Evolutionary conservation across 2,888 invertebrate species (phyloP), one percentile per base, ranked within the genome.

Genomic region (Ischnus inquisitorius): DNA sequence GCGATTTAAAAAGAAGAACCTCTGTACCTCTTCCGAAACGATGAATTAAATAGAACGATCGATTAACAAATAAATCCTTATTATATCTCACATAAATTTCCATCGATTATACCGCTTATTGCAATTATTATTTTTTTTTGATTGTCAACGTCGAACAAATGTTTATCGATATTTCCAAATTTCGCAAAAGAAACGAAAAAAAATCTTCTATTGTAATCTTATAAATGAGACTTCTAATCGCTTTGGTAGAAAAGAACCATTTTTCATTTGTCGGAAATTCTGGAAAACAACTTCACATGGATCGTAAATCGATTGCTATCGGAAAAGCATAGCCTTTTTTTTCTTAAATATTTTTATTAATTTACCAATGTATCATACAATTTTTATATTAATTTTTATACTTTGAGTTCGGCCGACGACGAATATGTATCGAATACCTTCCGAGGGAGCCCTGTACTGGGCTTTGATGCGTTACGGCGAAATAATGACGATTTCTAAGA

Each of bases 401-500:
- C n/a, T 12, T 5, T n/a, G 3, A 3, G 5, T 48, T 16, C n/a
- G 1, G 2, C 12, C 3, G 3, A 3, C 43, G 0, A 19, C 54
- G 54, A 41, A 62, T 43, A 84, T 84, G 83, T 68, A 34, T 8
- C 46, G 39, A 1, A 60, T 83, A 34, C 83, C 83, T n/a, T 82
- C 75, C 22, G 80, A 78, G n/a, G 84, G 75, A n/a, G 82, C 82
- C 3, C 10, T 78, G 0, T 62, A 51, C 46, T 82, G 79, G 81
- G 46, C 76, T 0, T 67, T 84, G 65, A 76, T 79, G 82, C 68
- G 46, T 34, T 84, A 84, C 65, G 84, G 54, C 25, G 84, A 82
- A 34, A 72, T 82, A 67, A 84, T 84, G 84, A 62, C 84, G 10
- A 57, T 82, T 34, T 71, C 82, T 64, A 84, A 84, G 28, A 79